Evolutionary conservation across 2,888 invertebrate genomes (phyloP).

Genomic region (Gandaritis pyraliata): DNA sequence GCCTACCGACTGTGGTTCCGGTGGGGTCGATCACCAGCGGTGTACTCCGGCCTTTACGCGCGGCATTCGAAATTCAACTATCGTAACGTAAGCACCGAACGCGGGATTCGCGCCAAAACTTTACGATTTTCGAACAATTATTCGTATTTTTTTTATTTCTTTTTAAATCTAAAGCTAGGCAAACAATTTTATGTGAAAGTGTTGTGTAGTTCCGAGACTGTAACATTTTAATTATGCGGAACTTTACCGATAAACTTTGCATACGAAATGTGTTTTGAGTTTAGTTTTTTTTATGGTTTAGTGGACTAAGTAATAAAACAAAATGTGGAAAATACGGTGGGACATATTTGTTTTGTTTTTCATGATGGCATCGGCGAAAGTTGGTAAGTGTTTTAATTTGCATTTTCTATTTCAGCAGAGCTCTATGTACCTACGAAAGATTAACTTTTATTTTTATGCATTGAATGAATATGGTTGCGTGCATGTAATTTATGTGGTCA

Average conservation of each 20-base stretch:
- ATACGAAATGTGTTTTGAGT: slow-evolving; percentile 38
- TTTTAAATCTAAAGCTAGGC: slow-evolving; percentile 24
- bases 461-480: background rate
- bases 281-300: slow-evolving; percentile 48
- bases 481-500: background rate
- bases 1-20: slow-evolving; percentile 83
- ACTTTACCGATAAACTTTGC: slow-evolving; percentile 32
- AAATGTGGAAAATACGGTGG: slow-evolving; percentile 65
- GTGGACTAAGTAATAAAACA: slow-evolving; percentile 48
- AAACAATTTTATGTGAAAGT: slow-evolving; percentile 31
- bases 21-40: slow-evolving; percentile 82
- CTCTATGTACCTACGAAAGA: too few relatives aligned
- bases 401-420: background rate
- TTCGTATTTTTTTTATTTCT: slow-evolving; percentile 26
- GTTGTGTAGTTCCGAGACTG: slow-evolving; percentile 26
- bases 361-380: slow-evolving; percentile 53
- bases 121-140: slow-evolving; percentile 37
- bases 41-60: slow-evolving; percentile 70
- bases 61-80: slow-evolving; percentile 62
- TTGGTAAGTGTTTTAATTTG: slow-evolving; percentile 63
- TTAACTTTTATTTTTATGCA: too few relatives aligned
- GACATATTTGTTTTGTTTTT: slow-evolving; percentile 62
- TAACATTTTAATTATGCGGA: slow-evolving; percentile 21
- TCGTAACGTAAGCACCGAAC: slow-evolving; percentile 59
- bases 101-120: slow-evolving; percentile 66